Base-by-base conservation (phyloP, 1,140 invertebrate genomes). In the Pomacea maculata region DNA sequence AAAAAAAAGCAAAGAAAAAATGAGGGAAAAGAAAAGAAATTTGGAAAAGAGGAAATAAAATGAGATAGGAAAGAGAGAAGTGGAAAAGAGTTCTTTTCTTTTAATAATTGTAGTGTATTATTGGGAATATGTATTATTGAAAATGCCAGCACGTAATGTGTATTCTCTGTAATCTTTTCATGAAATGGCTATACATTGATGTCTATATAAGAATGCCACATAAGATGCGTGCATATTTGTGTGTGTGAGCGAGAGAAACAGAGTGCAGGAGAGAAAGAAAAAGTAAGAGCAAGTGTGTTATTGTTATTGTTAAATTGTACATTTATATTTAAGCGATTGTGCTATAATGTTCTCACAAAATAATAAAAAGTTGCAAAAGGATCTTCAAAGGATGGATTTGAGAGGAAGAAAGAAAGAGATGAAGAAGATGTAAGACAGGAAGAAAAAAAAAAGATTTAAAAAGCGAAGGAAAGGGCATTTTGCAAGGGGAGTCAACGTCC, bases 221-320 rank as follows among this genome's bases (percentile, higher is more conserved):
- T 45, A 45, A 45, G 34, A 45, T 45, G 34, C 34, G 6, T 45
- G 34, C 34, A 45, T 45, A 6, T 45, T 45, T 45, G 34, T 6
- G 34, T 45, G 34, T 45, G 3, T 45, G 71, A 73, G 71, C 52
- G 71, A 73, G 71, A 73, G 71, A 73, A 29, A 73, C 15, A 73
- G 71, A 73, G 71, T 52, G 71, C 45, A 54, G 55, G 29, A 45
- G 71, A 73, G 11, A 45, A 6, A 45, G 71, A 45, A 54, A 73
- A 54, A 45, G 71, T 17, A 1, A 12, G 14, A 45, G 34, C 25
- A 25, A 25, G 25, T 45, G 25, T 71, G n/a, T n/a, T 19, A 29
- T 71, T 71, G 68, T 71, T n/a, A 71, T 71, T 2, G 68, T 71
- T 71, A 71, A 19, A 71, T 71, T 29, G 25, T 71, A 71, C 68